Percentiles rank a stretch among this genome's conserved stretches.
Conservation (phyloP, 2,888 invertebrate species). For the Apamea epomidion region DNA sequence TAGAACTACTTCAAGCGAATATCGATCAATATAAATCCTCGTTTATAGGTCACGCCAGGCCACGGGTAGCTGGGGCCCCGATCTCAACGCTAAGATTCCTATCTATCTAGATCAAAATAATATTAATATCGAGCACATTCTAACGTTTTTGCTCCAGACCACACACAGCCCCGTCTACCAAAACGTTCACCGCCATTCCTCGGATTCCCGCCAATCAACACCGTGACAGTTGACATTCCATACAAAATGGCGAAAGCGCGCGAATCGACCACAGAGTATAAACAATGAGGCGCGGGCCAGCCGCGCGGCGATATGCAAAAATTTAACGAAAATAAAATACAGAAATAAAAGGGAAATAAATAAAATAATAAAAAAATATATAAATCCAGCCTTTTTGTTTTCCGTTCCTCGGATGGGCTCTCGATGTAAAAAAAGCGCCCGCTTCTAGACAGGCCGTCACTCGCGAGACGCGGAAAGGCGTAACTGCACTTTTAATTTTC, state of each 20-base stretch:
- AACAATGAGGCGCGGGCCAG: conserved; percentile 69
- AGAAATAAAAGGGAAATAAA: conserved; percentile 86
- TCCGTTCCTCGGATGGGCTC: conserved; percentile 88
- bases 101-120: conserved; percentile 57
- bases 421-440: conserved; percentile 89
- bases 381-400: conserved; percentile 90
- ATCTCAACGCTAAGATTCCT: conserved; percentile 44
- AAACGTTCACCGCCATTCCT: conserved; percentile 70
- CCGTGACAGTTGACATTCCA: conserved; percentile 82
- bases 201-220: conserved; percentile 75
- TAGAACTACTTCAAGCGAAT: conserved; percentile 30
- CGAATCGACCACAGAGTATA: conserved; percentile 73
- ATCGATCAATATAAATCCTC: conserved; percentile 62
- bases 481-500: conserved; percentile 71
- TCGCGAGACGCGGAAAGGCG: conserved; percentile 67
- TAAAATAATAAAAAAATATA: conserved; percentile 88
- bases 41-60: conserved; percentile 57
- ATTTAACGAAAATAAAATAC: conserved; percentile 86
- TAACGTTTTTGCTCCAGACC: conserved; percentile 69
- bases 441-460: conserved; percentile 89
- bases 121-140: conserved; percentile 53
- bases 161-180: conserved; percentile 70
- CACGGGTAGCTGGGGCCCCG: conserved; percentile 23
- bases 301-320: conserved; percentile 84
- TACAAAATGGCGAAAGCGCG: conserved; percentile 80